Base-by-base conservation (phyloP, 2,888 invertebrate species). In the Drosophila cognata region DNA sequence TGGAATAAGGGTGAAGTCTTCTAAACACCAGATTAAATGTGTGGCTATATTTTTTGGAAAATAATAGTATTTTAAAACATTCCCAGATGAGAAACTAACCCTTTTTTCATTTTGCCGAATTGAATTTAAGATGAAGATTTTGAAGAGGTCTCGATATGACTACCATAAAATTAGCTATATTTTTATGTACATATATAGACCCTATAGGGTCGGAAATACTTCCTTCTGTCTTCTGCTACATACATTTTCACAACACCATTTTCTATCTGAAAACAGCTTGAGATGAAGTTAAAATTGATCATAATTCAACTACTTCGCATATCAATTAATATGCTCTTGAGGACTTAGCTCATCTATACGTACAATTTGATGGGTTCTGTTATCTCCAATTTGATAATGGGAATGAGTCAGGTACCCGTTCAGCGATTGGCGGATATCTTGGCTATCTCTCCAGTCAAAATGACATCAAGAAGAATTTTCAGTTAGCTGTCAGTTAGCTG, bases 381-480 rank as follows among this genome's bases (percentile, higher is more conserved):
- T 58, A 64, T 62, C 55, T 21, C 33, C 62, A 56, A 71, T 65
- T 71, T 52, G 21, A 36, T 7, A 33, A 51, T 43, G 11, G 2
- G 25, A 63, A 48, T 61, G 63, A 50, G 61, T 70, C 77, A 55
- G 11, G 13, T 21, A 7, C 7, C 21, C 13, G 46, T 21, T 4
- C 25, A 7, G 48, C 5, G 76, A 80, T 61, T 61, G 53, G 35
- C 18, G 6, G 4, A 46, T 59, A 55, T 77, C 76, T 43, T 18
- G 33, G 35, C 28, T 10, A 25, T 16, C 16, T 16, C 4, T 33
- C 8, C 33, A 46, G 43, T 33, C 57, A 8, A 46, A 11, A 43
- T 11, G 6, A 11, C 13, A n/a, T 55, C 57, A 77, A 71, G 81
- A 71, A 46, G 10, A n/a, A 21, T 55, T 36, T 55, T 71, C 46